A percentile compares a stretch with the other conserved stretches of the same genome.
Conservation (phyloP, 2,113 vertebrate genomes). For the Donacobius atricapilla region DNA sequence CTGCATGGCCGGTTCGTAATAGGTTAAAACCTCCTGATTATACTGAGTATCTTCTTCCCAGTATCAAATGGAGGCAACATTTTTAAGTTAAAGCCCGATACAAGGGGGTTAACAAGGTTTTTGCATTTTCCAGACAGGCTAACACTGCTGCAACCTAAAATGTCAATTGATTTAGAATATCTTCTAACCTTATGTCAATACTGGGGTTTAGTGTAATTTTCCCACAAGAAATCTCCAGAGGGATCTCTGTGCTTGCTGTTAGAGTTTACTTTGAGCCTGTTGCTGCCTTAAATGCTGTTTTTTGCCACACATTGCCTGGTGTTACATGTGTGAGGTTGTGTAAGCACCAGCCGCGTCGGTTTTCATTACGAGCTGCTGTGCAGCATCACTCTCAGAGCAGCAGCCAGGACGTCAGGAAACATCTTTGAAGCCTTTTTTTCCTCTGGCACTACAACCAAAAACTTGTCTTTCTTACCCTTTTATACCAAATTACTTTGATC, state of each 20-base stretch:
- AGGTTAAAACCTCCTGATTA: not conserved
- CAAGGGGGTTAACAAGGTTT: slow-evolving; percentile 6
- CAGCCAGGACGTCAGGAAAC: not conserved
- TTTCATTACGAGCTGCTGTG: not conserved
- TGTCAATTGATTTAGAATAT: slow-evolving; percentile 64
- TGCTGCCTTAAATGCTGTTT: not conserved
- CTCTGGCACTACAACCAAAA: not conserved
- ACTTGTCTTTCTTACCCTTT: rapidly evolving
- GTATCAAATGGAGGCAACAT: not conserved
- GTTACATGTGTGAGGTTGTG: not conserved
- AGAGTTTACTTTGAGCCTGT: not conserved
- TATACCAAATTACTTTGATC: not conserved
- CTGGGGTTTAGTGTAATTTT: slow-evolving; percentile 27
- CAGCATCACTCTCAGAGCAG: not conserved
- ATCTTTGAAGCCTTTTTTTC: not conserved
- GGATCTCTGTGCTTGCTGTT: not conserved
- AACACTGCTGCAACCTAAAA: slow-evolving; percentile 46
- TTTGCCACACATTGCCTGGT: not conserved
- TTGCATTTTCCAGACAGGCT: slow-evolving; percentile 35
- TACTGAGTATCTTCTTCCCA: not conserved
- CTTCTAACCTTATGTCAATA: slow-evolving; percentile 59
- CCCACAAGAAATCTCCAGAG: slow-evolving; percentile 1
- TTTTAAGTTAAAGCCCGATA: not conserved
- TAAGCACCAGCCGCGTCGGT: not conserved
- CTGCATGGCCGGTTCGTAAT: not conserved